Conservation (phyloP, 37 sponge, comb jelly and placozoan species). For the Eunapius fragilis region DNA sequence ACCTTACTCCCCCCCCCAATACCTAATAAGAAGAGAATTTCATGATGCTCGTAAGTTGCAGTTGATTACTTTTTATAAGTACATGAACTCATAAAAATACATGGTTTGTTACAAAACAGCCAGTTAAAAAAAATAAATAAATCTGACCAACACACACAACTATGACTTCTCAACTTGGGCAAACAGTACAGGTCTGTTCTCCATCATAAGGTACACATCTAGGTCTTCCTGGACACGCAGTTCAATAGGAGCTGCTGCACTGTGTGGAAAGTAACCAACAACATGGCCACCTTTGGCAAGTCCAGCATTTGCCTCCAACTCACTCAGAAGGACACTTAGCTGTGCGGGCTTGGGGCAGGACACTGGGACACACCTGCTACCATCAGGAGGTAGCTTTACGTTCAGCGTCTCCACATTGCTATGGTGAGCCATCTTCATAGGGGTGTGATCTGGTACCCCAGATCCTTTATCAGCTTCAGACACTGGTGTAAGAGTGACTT, state of each 20-base stretch:
- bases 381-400: not conserved
- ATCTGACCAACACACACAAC: not conserved
- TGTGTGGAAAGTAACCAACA: not conserved
- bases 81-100: no score
- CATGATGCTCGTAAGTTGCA: no score
- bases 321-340: conserved; percentile 36
- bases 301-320: conserved; percentile 37
- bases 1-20: no score
- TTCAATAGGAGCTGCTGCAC: not conserved
- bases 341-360: conserved; percentile 42
- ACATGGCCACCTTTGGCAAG: not conserved
- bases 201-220: not conserved
- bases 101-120: no score
- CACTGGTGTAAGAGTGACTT: not conserved
- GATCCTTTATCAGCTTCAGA: not conserved
- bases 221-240: not conserved
- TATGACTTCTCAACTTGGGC: not conserved
- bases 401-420: not conserved
- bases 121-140: no score
- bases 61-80: no score
- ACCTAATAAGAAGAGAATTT: no score
- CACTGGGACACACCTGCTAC: conserved; percentile 19
- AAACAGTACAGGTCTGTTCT: not conserved
- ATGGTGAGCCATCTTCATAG: not conserved
- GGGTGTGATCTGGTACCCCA: not conserved